These are phyloP conservation scores for Bhutanitis thaidina DNA, from an alignment of 2,888 invertebrate species.

Conservation along the genomic window DNA sequence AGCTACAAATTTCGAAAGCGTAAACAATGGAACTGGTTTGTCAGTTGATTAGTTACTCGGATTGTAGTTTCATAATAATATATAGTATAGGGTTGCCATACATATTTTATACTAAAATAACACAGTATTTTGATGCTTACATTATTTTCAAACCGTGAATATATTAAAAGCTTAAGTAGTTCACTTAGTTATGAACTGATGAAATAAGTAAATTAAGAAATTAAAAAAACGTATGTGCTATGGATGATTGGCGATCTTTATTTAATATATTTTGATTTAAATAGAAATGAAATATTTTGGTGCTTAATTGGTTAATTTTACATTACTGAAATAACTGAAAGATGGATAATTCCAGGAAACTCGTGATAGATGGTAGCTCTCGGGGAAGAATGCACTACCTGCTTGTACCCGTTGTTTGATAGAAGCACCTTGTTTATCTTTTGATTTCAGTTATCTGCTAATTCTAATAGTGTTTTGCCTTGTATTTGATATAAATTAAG, in stretches of 20 bases:
- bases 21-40: constrained; percentile 27
- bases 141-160: too few species aligned
- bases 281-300: too few species aligned
- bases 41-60: constrained; percentile 29
- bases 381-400: background rate
- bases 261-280: too few species aligned
- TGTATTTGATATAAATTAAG: background rate
- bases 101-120: constrained; percentile 10
- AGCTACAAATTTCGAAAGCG: constrained; percentile 30
- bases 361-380: background rate
- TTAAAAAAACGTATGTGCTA: too few species aligned
- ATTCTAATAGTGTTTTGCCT: background rate
- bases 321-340: too few species aligned
- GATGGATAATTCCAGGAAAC: background rate
- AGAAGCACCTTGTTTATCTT: background rate
- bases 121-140: too few species aligned
- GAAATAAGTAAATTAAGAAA: too few species aligned
- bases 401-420: background rate
- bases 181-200: too few species aligned
- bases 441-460: background rate
- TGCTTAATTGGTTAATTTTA: too few species aligned
- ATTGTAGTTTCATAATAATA: constrained; percentile 32
- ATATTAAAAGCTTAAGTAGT: too few species aligned
- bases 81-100: constrained; percentile 9
- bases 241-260: too few species aligned